Evolutionary conservation across 2,888 invertebrate species (phyloP).

Genomic region (Brenthis daphne): DNA sequence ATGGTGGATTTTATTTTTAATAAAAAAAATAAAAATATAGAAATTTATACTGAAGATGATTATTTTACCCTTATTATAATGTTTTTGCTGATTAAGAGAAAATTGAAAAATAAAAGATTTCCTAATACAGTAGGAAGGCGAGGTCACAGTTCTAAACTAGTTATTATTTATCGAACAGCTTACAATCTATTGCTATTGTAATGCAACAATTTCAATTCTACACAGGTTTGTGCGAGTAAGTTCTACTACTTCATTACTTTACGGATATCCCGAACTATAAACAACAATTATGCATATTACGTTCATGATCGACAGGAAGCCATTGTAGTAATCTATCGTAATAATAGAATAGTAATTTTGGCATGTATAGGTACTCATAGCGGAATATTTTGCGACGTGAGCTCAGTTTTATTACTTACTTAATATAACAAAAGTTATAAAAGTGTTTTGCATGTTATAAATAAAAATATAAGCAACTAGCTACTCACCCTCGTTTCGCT

Average conservation of each 20-base stretch:
- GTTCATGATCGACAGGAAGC: slow-evolving; percentile 41
- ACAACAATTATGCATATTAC: slow-evolving; percentile 12
- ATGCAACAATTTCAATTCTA: slow-evolving; percentile 15
- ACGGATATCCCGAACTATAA: slow-evolving; percentile 26
- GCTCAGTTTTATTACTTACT: not conserved
- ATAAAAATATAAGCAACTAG: too few relatives aligned
- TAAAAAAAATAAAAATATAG: too few relatives aligned
- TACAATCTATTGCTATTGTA: not conserved
- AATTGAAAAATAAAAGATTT: too few relatives aligned
- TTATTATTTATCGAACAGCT: not conserved
- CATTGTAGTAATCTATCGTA: slow-evolving; percentile 40
- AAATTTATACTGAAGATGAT: too few relatives aligned
- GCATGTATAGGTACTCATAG: slow-evolving; percentile 7
- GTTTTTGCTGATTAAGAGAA: too few relatives aligned
- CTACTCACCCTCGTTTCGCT: too few relatives aligned
- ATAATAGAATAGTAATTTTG: slow-evolving; percentile 17
- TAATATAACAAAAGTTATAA: not conserved
- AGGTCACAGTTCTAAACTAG: too few relatives aligned
- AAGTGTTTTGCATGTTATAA: not conserved
- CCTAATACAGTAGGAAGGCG: too few relatives aligned
- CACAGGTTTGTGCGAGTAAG: not conserved
- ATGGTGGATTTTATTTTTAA: too few relatives aligned
- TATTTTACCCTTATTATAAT: too few relatives aligned
- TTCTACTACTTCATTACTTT: slow-evolving; percentile 7
- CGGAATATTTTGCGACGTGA: not conserved